Conservation (phyloP, 2,113 vertebrate species). For the Sinocyclocheilus anshuiensis region DNA sequence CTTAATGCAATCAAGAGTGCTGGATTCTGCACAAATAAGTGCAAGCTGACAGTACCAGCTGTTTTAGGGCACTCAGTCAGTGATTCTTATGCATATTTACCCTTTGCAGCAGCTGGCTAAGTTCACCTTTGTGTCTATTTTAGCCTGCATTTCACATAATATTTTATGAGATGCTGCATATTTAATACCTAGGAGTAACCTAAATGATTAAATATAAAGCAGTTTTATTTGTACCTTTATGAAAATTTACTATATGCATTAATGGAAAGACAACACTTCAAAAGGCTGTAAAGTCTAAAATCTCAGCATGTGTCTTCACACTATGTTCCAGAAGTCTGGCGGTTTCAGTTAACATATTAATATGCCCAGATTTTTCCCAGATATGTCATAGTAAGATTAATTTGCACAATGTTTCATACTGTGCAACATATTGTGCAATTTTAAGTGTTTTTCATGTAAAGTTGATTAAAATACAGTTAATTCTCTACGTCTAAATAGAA, state of each 20-base stretch:
- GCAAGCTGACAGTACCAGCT: neutral
- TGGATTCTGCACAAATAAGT: neutral
- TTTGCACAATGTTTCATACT: neutral
- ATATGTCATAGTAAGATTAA: neutral
- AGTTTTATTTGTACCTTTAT: neutral
- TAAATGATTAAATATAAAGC: neutral
- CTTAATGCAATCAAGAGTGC: neutral
- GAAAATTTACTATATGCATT: neutral
- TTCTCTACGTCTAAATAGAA: neutral
- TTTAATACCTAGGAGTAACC: neutral
- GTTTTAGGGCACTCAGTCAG: neutral
- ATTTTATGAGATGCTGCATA: neutral
- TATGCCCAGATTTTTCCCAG: neutral
- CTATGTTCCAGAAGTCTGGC: neutral
- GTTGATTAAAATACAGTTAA: neutral
- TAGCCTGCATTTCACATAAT: neutral
- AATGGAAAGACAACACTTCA: neutral
- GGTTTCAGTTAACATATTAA: slow-evolving; percentile 8
- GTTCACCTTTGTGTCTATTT: neutral
- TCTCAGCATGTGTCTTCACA: slow-evolving; percentile 14
- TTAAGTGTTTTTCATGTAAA: neutral
- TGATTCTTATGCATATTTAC: slow-evolving; percentile 21
- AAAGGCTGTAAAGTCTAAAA: neutral
- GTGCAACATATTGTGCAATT: slow-evolving; percentile 12
- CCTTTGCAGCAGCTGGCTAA: slow-evolving; percentile 36